These are phyloP conservation scores for Hylyphantes graminicola DNA, from an alignment of 1,140 invertebrate genomes.

Conservation along the genomic window DNA sequence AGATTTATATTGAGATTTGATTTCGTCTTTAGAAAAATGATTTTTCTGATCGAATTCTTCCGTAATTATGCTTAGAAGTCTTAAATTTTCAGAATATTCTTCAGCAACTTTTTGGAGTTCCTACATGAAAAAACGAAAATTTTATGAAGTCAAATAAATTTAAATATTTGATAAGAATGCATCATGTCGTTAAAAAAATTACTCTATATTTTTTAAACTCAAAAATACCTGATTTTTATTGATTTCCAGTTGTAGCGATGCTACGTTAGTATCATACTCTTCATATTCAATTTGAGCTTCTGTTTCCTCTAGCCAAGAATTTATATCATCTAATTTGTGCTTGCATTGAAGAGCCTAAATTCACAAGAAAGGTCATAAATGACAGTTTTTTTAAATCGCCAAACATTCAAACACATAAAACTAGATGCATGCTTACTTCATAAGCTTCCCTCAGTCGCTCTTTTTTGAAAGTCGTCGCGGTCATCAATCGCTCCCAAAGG, in stretches of 20 bases:
- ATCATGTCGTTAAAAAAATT: not conserved
- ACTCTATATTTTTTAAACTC: not conserved
- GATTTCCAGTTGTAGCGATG: slow-evolving; percentile 82
- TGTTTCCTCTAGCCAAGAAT: slow-evolving; percentile 90
- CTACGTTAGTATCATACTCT: slow-evolving; percentile 82
- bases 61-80: not conserved
- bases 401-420: not conserved
- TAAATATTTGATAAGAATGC: not conserved
- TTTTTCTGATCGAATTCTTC: slow-evolving; percentile 40
- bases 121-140: not conserved
- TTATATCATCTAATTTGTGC: slow-evolving; percentile 87
- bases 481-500: slow-evolving; percentile 83
- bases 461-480: slow-evolving; percentile 82
- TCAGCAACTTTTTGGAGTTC: slow-evolving; percentile 37
- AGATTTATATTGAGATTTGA: slow-evolving; percentile 9
- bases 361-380: slow-evolving; percentile 27
- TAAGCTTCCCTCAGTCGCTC: slow-evolving; percentile 92
- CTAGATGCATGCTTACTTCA: slow-evolving; percentile 67
- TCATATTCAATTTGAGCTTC: slow-evolving; percentile 83
- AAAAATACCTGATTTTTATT: slow-evolving; percentile 69
- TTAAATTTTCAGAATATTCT: slow-evolving; percentile 35
- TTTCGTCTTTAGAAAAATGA: slow-evolving; percentile 38
- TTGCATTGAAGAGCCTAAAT: slow-evolving; percentile 82
- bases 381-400: not conserved
- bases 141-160: too few relatives aligned